These are phyloP conservation scores for Pipistrellus pipistrellus DNA, from an alignment of 2,797 vertebrate species.

Conservation along the genomic window DNA sequence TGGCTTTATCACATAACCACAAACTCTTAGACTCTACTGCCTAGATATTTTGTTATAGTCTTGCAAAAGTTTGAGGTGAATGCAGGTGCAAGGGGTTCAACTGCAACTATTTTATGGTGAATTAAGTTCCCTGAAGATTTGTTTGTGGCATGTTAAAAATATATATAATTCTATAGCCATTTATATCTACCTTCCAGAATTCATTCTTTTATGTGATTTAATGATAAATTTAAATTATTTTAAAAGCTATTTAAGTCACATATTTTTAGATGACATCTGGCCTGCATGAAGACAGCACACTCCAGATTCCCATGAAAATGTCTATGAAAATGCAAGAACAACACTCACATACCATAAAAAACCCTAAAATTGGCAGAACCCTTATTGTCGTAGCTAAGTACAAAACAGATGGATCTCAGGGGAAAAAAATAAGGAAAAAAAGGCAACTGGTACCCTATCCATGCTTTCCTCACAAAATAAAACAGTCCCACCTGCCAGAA, in stretches of 20 bases:
- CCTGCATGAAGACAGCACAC: slow-evolving; percentile 11
- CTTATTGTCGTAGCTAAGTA: neutral
- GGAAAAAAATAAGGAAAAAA: neutral
- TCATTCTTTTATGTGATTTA: slow-evolving; percentile 56
- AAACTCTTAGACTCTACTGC: slow-evolving; percentile 15
- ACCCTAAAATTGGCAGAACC: neutral
- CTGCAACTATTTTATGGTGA: slow-evolving; percentile 15
- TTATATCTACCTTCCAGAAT: slow-evolving; percentile 52
- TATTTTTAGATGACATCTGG: slow-evolving; percentile 57
- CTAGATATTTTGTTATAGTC: slow-evolving; percentile 39
- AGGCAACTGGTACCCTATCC: neutral
- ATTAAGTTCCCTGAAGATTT: slow-evolving; percentile 28
- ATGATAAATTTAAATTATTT: slow-evolving; percentile 67
- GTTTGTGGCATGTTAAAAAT: slow-evolving; percentile 44
- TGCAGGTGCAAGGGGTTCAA: slow-evolving; percentile 35
- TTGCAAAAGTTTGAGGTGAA: slow-evolving; percentile 35
- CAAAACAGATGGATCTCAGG: neutral
- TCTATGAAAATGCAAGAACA: slow-evolving; percentile 50
- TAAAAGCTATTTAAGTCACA: slow-evolving; percentile 32
- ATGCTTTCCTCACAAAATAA: slow-evolving; percentile 4
- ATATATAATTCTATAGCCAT: slow-evolving; percentile 50
- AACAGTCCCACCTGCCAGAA: neutral
- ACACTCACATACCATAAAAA: neutral
- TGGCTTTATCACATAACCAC: neutral
- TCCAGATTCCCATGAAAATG: slow-evolving; percentile 56